Base-by-base conservation (phyloP, 1,140 invertebrate species). In the Hyles vespertilio region DNA sequence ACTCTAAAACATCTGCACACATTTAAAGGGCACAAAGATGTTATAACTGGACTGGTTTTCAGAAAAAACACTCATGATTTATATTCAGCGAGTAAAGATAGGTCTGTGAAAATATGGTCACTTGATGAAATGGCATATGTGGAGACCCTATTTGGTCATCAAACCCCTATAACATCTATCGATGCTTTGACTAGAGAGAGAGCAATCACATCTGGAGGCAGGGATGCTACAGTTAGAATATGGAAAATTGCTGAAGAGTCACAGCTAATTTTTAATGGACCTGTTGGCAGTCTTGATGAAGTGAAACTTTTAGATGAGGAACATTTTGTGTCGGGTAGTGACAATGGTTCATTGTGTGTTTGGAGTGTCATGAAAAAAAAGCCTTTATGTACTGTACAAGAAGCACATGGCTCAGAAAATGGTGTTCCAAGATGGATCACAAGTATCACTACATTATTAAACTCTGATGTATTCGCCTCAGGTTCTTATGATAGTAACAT, bases 241-340 rank as follows among this genome's bases (percentile, higher is more conserved):
- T 99, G 98, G 97, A 99, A 99, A 87, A 95, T 99, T 60, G 92
- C 95, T 0, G 98, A 99, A 90, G 98, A 99, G 81, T 98, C 97
- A 49, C 98, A 99, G 77, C 89, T 99, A 5, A 95, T 99, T 62
- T 99, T 96, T 83, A 96, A 98, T 79, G 95, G 94, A 0, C 93
- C 94, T 66, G 82, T 89, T 57, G 94, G 94, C 46, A 96, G 94
- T 65, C 94, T 98, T 51, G 98, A 99, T 87, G 92, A 91, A 73
- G 95, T 99, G 0, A 95, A 94, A 79, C 89, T 98, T 34, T 93
- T 99, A 32, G 97, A 98, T 87, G 97, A 98, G 78, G 94, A 97
- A 63, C 93, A 96, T 85, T 99, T 99, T 89, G 87, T 99, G 0
- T 96, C 96, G 5, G 95, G 96, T 51, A 94, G 95, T 60, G 95